Evolutionary conservation across 2,888 invertebrate genomes (phyloP), one percentile per base, ranked within the genome.

Genomic region (Eupithecia centaureata): DNA sequence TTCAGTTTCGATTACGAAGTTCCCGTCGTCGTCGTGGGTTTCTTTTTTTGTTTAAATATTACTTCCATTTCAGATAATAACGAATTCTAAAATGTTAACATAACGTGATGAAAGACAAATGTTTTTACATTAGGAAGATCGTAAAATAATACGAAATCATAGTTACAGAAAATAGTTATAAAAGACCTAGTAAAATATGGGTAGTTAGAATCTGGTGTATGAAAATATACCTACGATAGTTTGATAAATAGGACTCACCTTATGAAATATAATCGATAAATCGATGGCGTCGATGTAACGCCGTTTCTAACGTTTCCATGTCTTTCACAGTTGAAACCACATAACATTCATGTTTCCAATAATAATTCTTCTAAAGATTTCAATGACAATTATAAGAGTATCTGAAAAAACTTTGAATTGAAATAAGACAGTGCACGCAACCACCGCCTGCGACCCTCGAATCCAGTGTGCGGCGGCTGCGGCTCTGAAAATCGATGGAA

Each of bases 401-500:
- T 13, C 10, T 10, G 18, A 10, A 56, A 30, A 30, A 30, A 8
- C 10, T 30, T 56, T 3, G 54, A 28, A 28, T 10, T n/a, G 3
- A 27, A 60, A 30, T 12, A 57, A n/a, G 28, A 62, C 59, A 80
- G 77, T 83, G 84, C 88, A 92, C 91, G 89, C 91, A 90, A 84
- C 92, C 92, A 93, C 91, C 91, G 91, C 92, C 80, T 92, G 91
- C 92, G 93, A 92, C 87, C 86, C 90, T 90, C 89, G 79, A 83
- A 81, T 87, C 78, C 82, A 78, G 85, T 91, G 87, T 92, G 92
- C 92, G 94, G 93, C 94, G 94, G 94, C 94, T 94, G 94, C 94
- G 94, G 94, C 94, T 94, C 85, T 90, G 90, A 95, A 95, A 95
- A 96, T 96, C 96, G 95, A 96, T 96, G 94, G 94, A 94, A 94